These are phyloP conservation scores for Megalops atlanticus DNA, from an alignment of 2,113 vertebrate species.

Conservation along the genomic window DNA sequence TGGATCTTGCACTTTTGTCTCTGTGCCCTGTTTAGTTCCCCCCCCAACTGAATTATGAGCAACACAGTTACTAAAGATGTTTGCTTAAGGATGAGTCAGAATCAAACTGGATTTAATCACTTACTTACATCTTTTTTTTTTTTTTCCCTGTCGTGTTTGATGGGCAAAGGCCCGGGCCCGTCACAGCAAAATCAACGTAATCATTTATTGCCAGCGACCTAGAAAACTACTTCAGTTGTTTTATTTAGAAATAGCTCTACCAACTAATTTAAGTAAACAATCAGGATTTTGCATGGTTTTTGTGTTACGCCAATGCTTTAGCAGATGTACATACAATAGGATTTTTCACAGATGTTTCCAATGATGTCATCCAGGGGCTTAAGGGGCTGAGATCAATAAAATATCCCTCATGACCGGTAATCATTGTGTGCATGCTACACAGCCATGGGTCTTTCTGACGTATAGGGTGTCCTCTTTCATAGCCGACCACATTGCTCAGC, in stretches of 20 bases:
- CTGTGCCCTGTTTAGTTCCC: neutral
- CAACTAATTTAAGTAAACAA: neutral
- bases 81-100: slow-evolving; percentile 6
- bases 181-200: neutral
- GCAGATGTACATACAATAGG: neutral
- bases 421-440: neutral
- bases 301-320: neutral
- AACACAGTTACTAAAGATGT: neutral
- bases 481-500: neutral
- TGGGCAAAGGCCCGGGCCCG: neutral
- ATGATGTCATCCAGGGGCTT: no score
- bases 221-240: neutral
- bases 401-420: neutral
- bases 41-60: neutral
- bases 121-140: slow-evolving; percentile 1
- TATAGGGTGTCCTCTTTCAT: neutral
- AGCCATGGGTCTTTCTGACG: neutral
- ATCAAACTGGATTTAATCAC: slow-evolving; percentile 5
- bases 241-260: neutral
- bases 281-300: neutral
- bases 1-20: slow-evolving; percentile 13
- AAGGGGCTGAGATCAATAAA: no score
- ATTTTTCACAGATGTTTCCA: neutral
- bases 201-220: neutral
- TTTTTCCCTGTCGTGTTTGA: neutral